phyloP scores from a whole-genome alignment of 30 jellyfish, hydroid and myxozoan genomes.

The Nemopilema nomurai region DNA sequence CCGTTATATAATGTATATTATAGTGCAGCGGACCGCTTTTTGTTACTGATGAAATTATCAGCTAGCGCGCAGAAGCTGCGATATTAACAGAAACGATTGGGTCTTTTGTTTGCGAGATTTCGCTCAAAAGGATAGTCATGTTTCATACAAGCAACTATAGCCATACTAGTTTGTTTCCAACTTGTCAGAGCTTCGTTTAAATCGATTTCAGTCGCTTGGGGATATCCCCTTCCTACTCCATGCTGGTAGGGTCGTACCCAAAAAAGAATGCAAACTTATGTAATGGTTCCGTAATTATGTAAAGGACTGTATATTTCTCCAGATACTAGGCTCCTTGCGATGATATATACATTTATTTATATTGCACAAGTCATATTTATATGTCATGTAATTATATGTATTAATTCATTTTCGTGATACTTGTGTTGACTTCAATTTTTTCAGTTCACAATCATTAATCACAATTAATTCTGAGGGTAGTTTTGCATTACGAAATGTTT shows the following conservation, averaged over 20 bases:
- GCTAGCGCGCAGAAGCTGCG: conserved; percentile 32
- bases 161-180: too few relatives aligned
- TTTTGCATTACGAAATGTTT: neutral
- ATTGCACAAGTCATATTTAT: too few relatives aligned
- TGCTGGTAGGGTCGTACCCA: neutral
- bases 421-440: neutral
- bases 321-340: neutral
- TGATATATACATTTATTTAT: neutral
- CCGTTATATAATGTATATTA: too few relatives aligned
- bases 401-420: neutral
- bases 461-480: neutral
- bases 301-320: neutral
- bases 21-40: neutral
- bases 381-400: too few relatives aligned
- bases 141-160: conserved; percentile 9
- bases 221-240: neutral
- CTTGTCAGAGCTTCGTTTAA: too few relatives aligned
- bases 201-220: neutral
- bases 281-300: neutral
- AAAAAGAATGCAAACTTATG: neutral
- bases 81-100: conserved; percentile 43
- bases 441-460: neutral
- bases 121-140: conserved; percentile 43
- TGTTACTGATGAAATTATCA: neutral
- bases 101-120: conserved; percentile 30